Conservation (phyloP, 2,888 invertebrate species). For the Rhopalosiphum nymphaeae region DNA sequence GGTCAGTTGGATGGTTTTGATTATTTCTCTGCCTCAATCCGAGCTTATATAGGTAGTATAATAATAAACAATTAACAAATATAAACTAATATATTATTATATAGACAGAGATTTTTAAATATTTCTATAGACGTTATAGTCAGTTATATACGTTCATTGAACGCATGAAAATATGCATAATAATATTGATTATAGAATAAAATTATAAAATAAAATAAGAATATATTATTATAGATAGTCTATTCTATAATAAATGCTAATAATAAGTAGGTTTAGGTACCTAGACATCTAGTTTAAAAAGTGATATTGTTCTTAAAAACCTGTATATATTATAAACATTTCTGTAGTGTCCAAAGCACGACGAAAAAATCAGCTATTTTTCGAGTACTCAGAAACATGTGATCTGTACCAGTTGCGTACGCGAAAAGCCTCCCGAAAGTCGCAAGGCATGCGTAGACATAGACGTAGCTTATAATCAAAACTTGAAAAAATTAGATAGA, state of each 20-base stretch:
- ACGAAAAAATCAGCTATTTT: conserved; percentile 83
- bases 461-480: conserved; percentile 81
- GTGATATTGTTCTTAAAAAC: neutral
- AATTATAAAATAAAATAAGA: too few relatives aligned
- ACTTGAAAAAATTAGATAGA: conserved; percentile 79
- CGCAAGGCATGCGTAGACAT: conserved; percentile 81
- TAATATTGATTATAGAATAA: too few relatives aligned
- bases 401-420: conserved; percentile 82
- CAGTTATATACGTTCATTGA: neutral
- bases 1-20: neutral
- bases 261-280: neutral
- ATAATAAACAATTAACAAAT: neutral
- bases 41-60: neutral
- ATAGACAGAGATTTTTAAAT: neutral
- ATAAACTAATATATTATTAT: neutral
- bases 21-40: neutral
- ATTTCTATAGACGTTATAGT: neutral
- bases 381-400: conserved; percentile 79
- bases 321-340: neutral
- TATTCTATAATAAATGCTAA: neutral
- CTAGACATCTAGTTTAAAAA: neutral
- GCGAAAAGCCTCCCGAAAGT: conserved; percentile 78
- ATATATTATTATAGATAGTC: too few relatives aligned
- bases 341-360: conserved; percentile 76
- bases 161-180: neutral